Conservation (phyloP, 2,888 invertebrate species). For the Pinctada fucata region DNA sequence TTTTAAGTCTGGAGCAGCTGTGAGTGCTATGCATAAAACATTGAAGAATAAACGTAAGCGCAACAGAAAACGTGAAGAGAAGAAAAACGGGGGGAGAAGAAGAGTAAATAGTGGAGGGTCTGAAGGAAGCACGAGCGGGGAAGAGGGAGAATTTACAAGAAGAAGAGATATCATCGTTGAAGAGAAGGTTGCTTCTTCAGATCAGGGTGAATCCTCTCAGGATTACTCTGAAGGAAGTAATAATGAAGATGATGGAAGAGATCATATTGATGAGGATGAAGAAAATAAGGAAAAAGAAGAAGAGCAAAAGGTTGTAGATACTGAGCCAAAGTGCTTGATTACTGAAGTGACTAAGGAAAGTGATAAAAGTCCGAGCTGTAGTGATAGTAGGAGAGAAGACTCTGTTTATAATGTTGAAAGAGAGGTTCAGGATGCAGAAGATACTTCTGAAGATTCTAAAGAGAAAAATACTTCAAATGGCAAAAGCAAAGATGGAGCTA, state of each 20-base stretch:
- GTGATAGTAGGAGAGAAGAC: constrained; percentile 36
- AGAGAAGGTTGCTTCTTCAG: neutral
- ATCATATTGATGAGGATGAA: neutral
- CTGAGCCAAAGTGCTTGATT: neutral
- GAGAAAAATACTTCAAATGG: no score
- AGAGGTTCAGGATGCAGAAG: constrained; percentile 23
- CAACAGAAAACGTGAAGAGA: constrained; percentile 69
- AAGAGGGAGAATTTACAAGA: constrained; percentile 12
- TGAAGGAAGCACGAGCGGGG: constrained; percentile 46
- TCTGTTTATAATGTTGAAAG: neutral
- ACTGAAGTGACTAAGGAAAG: constrained; percentile 31
- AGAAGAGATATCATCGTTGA: constrained; percentile 9
- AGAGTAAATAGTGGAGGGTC: constrained; percentile 61
- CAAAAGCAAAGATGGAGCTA: constrained; percentile 13
- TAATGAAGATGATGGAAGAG: constrained; percentile 18
- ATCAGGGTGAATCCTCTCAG: neutral
- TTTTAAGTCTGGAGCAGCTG: constrained; percentile 69
- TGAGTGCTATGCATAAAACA: constrained; percentile 70
- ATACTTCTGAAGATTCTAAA: neutral
- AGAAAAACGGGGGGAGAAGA: constrained; percentile 52
- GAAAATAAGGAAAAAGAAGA: constrained; percentile 21
- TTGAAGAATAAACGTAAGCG: constrained; percentile 72
- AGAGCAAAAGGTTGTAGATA: constrained; percentile 21
- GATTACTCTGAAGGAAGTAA: constrained; percentile 2
- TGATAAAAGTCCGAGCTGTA: constrained; percentile 31